phyloP scores from a whole-genome alignment of 2,113 vertebrate species.

The Phylloscopus trochilus region DNA sequence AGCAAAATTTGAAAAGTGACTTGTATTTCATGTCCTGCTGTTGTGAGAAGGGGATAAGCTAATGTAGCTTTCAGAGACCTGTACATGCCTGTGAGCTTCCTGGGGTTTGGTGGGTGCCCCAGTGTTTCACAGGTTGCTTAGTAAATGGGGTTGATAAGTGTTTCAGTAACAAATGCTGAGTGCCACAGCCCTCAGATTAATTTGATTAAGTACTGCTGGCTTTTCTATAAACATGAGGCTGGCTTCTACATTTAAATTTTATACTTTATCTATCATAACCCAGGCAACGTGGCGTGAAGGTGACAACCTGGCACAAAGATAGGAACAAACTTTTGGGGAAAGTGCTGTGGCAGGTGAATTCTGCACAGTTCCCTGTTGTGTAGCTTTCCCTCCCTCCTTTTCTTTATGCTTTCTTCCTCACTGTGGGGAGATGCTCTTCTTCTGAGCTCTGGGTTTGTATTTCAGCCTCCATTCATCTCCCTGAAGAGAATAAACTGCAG shows the following conservation, averaged over 20 bases:
- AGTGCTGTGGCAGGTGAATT: background rate
- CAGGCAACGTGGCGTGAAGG: background rate
- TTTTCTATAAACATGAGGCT: background rate
- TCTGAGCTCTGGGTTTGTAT: background rate
- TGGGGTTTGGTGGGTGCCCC: background rate
- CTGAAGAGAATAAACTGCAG: slow-evolving; percentile 7
- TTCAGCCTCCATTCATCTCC: background rate
- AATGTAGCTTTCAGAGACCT: background rate
- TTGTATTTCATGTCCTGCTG: background rate
- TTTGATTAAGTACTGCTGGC: background rate
- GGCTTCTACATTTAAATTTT: background rate
- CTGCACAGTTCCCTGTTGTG: background rate
- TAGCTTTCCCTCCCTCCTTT: background rate
- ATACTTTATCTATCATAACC: background rate
- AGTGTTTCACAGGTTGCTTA: background rate
- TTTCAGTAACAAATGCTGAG: background rate
- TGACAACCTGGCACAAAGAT: background rate
- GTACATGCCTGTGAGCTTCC: background rate
- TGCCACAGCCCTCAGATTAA: background rate
- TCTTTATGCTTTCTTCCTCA: background rate
- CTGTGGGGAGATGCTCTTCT: background rate
- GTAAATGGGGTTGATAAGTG: background rate
- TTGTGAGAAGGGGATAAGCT: background rate
- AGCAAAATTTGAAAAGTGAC: background rate
- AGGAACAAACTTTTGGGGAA: background rate